Base-by-base conservation (phyloP, 2,797 vertebrate genomes). In the Enoplosus armatus region DNA sequence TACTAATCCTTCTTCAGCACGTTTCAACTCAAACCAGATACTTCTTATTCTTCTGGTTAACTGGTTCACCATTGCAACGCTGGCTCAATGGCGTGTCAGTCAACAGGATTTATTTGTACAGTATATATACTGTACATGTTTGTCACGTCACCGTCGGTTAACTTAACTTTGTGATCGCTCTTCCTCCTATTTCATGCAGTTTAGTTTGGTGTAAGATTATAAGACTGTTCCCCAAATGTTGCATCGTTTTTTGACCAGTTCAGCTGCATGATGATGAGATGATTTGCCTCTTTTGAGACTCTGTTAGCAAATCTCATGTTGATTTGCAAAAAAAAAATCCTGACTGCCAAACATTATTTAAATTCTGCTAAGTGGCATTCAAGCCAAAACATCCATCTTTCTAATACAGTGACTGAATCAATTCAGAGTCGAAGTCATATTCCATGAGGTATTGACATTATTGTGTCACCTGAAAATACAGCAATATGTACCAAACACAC, bases 391-490 rank as follows among this genome's bases (percentile, higher is more conserved):
- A 29, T 24, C 14, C 70, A 3, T 31, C n/a, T 47, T 27, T 64
- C 0, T 48, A 18, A 37, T 0, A 18, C 10, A 15, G 20, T 31
- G 50, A 43, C 6, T 45, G 27, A 22, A 55, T 51, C 2, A 45
- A 11, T 29, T 39, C 14, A 26, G 2, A 20, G 2, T 6, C 5
- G 9, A 56, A 26, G 47, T 10, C 6, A 2, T 39, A 50, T 50
- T 50, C 4, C 31, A 29, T 24, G 2, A 69, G 26, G 11, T 16
- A 1, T 33, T 54, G 18, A 47, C 8, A 47, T 59, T 5, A 58
- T 27, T 41, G 10, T 12, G 15, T 18, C 51, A 61, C 27, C 45
- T 50, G 16, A 39, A 62, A 20, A 37, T 27, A 79, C 67, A 72
- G 22, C 1, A 12, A 37, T 11, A 64, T 39, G 1, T 26, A 29